These are phyloP conservation scores for Coluber constrictor DNA, from an alignment of 2,797 vertebrate species.

Conservation along the genomic window DNA sequence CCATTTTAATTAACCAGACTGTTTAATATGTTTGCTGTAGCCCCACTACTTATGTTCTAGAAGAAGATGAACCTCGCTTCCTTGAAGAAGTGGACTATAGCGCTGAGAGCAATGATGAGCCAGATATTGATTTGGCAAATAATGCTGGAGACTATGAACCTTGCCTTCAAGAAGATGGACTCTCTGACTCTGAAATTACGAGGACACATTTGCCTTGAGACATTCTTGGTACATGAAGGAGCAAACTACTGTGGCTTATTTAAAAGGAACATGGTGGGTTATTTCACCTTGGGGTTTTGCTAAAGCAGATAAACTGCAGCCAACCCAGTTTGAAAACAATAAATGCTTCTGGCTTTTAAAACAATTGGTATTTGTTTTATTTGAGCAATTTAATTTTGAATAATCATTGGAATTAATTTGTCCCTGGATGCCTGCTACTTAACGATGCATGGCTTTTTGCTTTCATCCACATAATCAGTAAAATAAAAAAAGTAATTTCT, in stretches of 20 bases:
- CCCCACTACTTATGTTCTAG: constrained; percentile 89
- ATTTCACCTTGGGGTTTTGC: constrained; percentile 54
- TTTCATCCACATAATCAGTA: constrained; percentile 43
- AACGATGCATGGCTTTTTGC: constrained; percentile 69
- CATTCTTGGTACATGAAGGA: constrained; percentile 51
- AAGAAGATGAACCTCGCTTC: constrained; percentile 94
- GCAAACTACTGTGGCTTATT: constrained; percentile 54
- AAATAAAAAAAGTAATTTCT: constrained; percentile 25
- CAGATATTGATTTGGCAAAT: constrained; percentile 78
- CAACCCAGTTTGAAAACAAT: constrained; percentile 66
- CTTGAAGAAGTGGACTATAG: constrained; percentile 98
- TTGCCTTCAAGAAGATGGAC: constrained; percentile 72
- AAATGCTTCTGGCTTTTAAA: constrained; percentile 68
- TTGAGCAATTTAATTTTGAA: constrained; percentile 64
- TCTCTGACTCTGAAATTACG: constrained; percentile 82
- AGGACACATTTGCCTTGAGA: constrained; percentile 70
- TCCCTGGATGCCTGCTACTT: constrained; percentile 43
- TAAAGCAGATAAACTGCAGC: constrained; percentile 54
- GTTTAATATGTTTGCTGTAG: constrained; percentile 67
- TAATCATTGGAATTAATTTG: constrained; percentile 58
- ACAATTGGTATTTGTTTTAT: constrained; percentile 65
- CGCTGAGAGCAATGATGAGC: constrained; percentile 92
- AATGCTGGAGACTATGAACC: constrained; percentile 74
- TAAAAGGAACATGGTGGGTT: constrained; percentile 35
- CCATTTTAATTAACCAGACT: constrained; percentile 23